Conservation (phyloP, 2,797 vertebrate species). For the Vespertilio murinus region DNA sequence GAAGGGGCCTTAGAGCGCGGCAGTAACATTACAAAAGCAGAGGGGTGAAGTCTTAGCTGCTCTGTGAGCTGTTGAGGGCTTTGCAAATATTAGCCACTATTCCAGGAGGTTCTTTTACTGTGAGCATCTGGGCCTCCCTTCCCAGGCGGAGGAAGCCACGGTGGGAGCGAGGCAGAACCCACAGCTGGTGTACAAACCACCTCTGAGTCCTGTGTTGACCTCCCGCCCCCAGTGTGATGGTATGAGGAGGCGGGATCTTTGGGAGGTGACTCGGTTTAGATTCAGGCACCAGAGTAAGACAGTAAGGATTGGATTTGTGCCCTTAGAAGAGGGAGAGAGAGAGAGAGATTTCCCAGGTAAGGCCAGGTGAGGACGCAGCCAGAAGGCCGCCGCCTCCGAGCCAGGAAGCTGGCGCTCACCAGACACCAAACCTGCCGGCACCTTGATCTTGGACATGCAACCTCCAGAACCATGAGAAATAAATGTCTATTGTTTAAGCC, state of each 20-base stretch:
- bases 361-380: neutral
- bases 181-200: neutral
- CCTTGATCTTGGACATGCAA: neutral
- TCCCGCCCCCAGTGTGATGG: neutral
- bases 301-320: accelerated
- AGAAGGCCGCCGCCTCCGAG: neutral
- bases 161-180: neutral
- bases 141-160: neutral
- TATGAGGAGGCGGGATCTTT: neutral
- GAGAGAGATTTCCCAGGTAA: neutral
- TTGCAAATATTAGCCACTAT: neutral
- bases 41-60: no score
- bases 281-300: neutral
- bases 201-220: neutral
- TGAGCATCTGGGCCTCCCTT: neutral
- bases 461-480: neutral
- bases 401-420: neutral
- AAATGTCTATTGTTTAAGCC: neutral
- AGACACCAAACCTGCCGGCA: neutral
- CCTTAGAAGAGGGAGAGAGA: neutral
- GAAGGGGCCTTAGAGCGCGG: neutral
- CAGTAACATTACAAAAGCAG: neutral
- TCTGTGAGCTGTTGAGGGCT: neutral
- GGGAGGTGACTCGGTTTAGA: neutral
- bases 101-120: neutral